phyloP scores from a whole-genome alignment of 2,113 vertebrate genomes.

The Calonectris borealis region DNA sequence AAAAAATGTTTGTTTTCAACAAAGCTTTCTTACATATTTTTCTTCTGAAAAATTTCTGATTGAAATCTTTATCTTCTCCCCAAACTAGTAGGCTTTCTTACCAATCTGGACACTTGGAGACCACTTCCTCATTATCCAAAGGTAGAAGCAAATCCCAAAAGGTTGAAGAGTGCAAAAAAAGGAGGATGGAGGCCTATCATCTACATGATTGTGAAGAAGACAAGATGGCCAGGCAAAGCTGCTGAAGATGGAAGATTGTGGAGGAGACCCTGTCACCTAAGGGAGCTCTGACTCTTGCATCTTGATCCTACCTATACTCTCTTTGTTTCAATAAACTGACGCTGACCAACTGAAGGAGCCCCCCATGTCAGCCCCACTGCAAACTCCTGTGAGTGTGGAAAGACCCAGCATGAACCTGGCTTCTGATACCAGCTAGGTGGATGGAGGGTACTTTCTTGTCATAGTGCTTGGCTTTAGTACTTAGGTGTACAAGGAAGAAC shows the following conservation, averaged over 20 bases:
- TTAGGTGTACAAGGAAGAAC: neutral
- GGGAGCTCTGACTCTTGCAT: neutral
- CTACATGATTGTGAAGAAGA: neutral
- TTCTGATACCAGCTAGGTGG: neutral
- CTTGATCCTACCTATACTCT: neutral
- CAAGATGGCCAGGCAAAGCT: neutral
- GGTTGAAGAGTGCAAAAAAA: fast-evolving
- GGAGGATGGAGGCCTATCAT: neutral
- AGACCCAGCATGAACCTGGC: neutral
- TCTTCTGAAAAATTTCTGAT: neutral
- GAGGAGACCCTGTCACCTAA: fast-evolving
- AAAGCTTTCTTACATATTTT: neutral
- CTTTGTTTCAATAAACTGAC: neutral
- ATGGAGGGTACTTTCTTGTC: neutral
- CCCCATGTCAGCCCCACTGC: too few relatives aligned
- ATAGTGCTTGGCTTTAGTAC: neutral
- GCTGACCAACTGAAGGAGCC: neutral
- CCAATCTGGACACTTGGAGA: neutral
- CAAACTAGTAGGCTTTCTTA: neutral
- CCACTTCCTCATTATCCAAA: neutral
- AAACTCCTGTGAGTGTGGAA: neutral
- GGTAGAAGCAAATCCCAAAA: neutral
- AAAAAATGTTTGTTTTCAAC: neutral
- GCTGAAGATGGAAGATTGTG: neutral
- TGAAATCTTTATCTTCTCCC: neutral